A percentile compares a stretch with the other conserved stretches of the same genome.
Evolutionary conservation across 2,113 vertebrate species (phyloP).

Genomic region (Platysternon megacephalum): DNA sequence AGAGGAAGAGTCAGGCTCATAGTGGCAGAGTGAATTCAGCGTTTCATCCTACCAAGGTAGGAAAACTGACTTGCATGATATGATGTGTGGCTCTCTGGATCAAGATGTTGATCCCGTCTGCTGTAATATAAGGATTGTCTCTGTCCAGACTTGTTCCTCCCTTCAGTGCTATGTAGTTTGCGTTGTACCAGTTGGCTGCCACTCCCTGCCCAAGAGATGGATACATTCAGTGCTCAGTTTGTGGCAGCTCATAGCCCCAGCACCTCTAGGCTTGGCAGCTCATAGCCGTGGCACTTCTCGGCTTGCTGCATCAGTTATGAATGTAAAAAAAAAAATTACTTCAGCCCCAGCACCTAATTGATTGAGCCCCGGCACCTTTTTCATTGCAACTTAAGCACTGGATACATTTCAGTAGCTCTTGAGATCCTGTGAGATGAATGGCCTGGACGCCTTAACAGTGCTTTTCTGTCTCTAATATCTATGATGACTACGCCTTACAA

Average conservation of each 20-base stretch:
- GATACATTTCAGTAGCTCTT: not conserved
- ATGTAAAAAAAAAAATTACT: too few species aligned
- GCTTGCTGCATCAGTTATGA: too few species aligned
- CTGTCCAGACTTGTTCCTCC: slow-evolving; percentile 3
- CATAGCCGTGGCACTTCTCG: too few species aligned
- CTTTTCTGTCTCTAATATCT: not conserved
- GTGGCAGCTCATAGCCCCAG: too few species aligned
- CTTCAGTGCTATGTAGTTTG: not conserved
- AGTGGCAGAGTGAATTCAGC: not conserved
- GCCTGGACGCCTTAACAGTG: not conserved
- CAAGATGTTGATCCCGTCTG: slow-evolving; percentile 31
- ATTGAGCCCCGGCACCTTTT: too few species aligned
- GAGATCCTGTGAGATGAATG: not conserved
- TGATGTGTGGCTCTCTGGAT: not conserved
- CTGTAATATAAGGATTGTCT: slow-evolving; percentile 36
- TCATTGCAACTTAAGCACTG: too few species aligned
- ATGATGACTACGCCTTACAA: not conserved
- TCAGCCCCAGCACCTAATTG: too few species aligned
- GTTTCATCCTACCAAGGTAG: slow-evolving; percentile 54
- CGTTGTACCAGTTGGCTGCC: not conserved
- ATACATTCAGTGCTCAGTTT: not conserved
- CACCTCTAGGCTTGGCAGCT: too few species aligned
- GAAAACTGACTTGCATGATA: slow-evolving; percentile 27
- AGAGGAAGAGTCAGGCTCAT: not conserved
- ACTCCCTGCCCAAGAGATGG: not conserved